Conservation (phyloP, 2,113 vertebrate genomes). For the Sminthopsis crassicaudata region DNA sequence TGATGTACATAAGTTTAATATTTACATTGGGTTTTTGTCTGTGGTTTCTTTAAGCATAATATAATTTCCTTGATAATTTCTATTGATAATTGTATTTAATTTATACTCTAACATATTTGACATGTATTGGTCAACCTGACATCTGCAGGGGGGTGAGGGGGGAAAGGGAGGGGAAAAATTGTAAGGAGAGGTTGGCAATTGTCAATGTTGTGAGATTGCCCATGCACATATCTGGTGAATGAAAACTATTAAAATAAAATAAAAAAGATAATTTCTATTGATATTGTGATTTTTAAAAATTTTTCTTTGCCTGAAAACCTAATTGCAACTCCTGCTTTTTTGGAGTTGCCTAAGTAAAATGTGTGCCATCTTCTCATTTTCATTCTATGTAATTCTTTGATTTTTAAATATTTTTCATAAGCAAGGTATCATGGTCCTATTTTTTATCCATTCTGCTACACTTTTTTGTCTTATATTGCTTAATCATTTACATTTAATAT, state of each 20-base stretch:
- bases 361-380: neutral
- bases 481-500: neutral
- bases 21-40: neutral
- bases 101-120: too few species aligned
- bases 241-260: too few species aligned
- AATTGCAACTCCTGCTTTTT: neutral
- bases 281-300: neutral
- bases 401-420: neutral
- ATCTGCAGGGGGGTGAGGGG: too few species aligned
- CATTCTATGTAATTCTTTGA: neutral
- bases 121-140: too few species aligned
- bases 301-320: neutral
- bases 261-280: neutral
- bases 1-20: neutral
- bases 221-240: too few species aligned
- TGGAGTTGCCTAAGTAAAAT: neutral
- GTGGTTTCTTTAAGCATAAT: neutral
- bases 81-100: too few species aligned
- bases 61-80: neutral
- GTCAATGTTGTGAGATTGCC: too few species aligned
- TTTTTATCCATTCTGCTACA: neutral
- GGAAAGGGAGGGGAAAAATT: too few species aligned
- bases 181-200: too few species aligned
- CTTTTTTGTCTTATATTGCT: neutral
- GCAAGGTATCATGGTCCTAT: neutral